phyloP scores from a whole-genome alignment of 2,888 invertebrate species.

The Venusia cambrica region DNA sequence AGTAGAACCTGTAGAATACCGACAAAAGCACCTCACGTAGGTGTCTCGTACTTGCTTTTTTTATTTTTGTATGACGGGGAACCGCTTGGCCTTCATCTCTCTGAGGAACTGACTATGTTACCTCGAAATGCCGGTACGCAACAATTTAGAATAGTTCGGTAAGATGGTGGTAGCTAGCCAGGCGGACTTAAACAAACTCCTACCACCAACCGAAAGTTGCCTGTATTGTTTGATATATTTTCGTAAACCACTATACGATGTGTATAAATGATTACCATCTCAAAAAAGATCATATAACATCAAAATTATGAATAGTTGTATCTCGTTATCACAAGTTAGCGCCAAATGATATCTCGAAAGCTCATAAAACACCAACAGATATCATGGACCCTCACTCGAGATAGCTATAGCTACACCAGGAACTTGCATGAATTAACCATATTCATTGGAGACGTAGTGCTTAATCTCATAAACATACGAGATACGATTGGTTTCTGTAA shows the following conservation, averaged over 20 bases:
- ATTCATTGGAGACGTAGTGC: conserved; percentile 40
- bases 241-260: conserved; percentile 26
- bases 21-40: no score
- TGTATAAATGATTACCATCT: conserved; percentile 30
- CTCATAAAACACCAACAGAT: conserved; percentile 31
- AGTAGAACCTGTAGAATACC: no score
- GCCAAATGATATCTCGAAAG: conserved; percentile 20
- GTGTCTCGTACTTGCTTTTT: no score
- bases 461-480: conserved; percentile 63
- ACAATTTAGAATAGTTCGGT: no score
- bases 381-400: conserved; percentile 28
- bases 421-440: conserved; percentile 55
- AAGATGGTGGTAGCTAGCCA: no score
- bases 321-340: conserved; percentile 7
- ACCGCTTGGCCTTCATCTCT: no score
- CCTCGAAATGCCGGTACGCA: no score
- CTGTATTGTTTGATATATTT: conserved; percentile 26
- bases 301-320: conserved; percentile 6
- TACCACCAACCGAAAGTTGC: no score
- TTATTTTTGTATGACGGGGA: no score
- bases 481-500: conserved; percentile 58
- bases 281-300: conserved; percentile 1
- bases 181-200: no score
- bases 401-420: conserved; percentile 33
- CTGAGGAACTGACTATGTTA: no score